phyloP scores from a whole-genome alignment of 1,140 invertebrate genomes.

The Rhysida immarginata region DNA sequence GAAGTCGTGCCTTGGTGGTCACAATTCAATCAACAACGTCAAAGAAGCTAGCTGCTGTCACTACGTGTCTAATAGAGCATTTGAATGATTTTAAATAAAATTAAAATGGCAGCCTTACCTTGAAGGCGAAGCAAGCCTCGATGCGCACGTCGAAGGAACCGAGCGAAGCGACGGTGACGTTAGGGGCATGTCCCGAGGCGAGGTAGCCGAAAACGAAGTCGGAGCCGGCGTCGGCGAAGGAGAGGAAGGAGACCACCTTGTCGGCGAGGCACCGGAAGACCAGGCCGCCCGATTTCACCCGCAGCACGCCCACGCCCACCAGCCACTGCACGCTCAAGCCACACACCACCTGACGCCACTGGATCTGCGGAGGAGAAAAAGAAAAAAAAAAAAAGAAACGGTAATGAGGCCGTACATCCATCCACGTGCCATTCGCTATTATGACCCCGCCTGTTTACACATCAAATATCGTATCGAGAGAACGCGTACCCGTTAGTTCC shows the following conservation, averaged over 20 bases:
- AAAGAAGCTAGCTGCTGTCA: too few relatives aligned
- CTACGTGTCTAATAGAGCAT: too few relatives aligned
- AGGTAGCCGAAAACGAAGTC: slow-evolving; percentile 71
- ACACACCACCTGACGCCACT: slow-evolving; percentile 60
- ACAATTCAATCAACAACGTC: too few relatives aligned
- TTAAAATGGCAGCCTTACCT: slow-evolving; percentile 37
- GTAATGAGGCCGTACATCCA: too few relatives aligned
- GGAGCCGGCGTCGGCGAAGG: slow-evolving; percentile 58
- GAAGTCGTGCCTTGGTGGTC: too few relatives aligned
- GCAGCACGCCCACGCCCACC: slow-evolving; percentile 70
- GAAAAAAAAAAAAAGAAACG: too few relatives aligned
- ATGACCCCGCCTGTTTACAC: too few relatives aligned
- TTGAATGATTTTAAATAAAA: too few relatives aligned
- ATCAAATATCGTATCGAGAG: too few relatives aligned
- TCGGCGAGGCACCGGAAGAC: slow-evolving; percentile 66
- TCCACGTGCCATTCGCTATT: too few relatives aligned
- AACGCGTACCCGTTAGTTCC: slow-evolving; percentile 2
- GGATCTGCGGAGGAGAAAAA: too few relatives aligned
- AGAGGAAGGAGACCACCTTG: slow-evolving; percentile 53
- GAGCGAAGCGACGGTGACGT: not conserved
- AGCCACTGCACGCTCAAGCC: slow-evolving; percentile 72
- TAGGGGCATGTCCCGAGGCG: slow-evolving; percentile 30
- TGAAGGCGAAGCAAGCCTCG: slow-evolving; percentile 55
- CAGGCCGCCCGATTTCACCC: slow-evolving; percentile 57
- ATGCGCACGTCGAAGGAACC: slow-evolving; percentile 5